These are phyloP conservation scores for Oscheius onirici DNA, from an alignment of 2,888 invertebrate genomes.

Conservation along the genomic window DNA sequence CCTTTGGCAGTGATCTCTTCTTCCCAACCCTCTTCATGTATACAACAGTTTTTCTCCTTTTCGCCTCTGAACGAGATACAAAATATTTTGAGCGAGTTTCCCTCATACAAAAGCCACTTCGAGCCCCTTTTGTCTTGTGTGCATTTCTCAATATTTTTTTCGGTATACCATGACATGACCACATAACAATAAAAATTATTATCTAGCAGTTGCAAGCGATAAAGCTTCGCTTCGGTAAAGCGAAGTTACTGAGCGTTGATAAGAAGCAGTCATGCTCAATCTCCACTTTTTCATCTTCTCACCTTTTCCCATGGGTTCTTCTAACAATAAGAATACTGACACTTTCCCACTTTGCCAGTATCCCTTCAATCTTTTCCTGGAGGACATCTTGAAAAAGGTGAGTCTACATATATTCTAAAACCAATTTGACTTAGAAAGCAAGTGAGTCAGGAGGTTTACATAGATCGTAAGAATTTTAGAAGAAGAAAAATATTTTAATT, in stretches of 20 bases:
- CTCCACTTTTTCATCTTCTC: too few relatives aligned
- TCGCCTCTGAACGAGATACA: constrained; percentile 10
- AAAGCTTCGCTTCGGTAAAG: too few relatives aligned
- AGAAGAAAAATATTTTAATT: too few relatives aligned
- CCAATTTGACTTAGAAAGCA: too few relatives aligned
- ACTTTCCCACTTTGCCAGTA: not conserved
- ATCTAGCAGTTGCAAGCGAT: too few relatives aligned
- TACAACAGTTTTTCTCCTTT: constrained; percentile 9
- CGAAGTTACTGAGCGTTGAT: too few relatives aligned
- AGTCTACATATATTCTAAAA: not conserved
- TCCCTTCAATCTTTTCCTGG: not conserved
- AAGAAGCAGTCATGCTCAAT: too few relatives aligned
- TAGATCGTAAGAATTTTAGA: too few relatives aligned
- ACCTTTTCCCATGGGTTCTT: too few relatives aligned
- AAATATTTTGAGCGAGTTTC: constrained; percentile 9
- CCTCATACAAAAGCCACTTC: constrained; percentile 21
- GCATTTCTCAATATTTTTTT: not conserved
- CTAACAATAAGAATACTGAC: not conserved
- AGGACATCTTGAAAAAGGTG: not conserved
- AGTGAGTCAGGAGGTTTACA: too few relatives aligned
- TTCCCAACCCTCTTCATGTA: not conserved
- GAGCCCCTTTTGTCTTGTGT: constrained; percentile 2
- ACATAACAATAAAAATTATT: too few relatives aligned
- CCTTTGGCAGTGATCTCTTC: constrained; percentile 11
- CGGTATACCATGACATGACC: not conserved